A percentile compares a stretch with the other conserved stretches of the same genome.
These are phyloP conservation scores for Beroe ovata DNA, from an alignment of 37 sponge, comb jelly and placozoan species.

Conservation along the genomic window DNA sequence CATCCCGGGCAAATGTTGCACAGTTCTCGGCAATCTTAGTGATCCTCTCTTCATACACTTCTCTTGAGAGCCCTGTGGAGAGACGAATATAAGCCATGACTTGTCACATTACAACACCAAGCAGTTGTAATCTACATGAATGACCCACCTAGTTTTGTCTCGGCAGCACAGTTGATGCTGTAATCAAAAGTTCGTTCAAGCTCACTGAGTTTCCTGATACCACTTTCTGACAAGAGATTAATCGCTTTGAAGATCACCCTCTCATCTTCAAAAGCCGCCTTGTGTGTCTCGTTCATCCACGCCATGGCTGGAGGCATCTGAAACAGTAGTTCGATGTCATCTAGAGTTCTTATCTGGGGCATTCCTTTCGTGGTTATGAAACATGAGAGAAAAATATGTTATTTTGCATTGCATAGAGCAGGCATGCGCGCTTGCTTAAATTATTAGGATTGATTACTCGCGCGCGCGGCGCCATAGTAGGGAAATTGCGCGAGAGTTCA, in stretches of 20 bases:
- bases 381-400: too few relatives aligned
- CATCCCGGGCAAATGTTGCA: conserved; percentile 73
- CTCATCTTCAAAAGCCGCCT: conserved; percentile 70
- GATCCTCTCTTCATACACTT: conserved; percentile 94
- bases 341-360: too few relatives aligned
- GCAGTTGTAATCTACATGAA: neutral
- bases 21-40: conserved; percentile 79
- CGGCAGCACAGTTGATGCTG: conserved; percentile 88
- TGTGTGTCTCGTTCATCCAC: conserved; percentile 88
- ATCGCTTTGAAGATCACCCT: conserved; percentile 51
- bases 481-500: too few relatives aligned
- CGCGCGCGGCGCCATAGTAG: too few relatives aligned
- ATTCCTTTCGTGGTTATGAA: too few relatives aligned
- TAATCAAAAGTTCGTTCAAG: conserved; percentile 75
- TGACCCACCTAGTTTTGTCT: conserved; percentile 87
- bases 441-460: too few relatives aligned
- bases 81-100: neutral
- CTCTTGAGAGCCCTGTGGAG: conserved; percentile 9
- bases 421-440: too few relatives aligned
- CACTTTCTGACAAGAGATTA: conserved; percentile 43
- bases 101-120: too few relatives aligned
- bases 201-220: conserved; percentile 74
- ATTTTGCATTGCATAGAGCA: too few relatives aligned
- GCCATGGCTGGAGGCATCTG: conserved; percentile 86
- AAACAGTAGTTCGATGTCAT: too few relatives aligned